Base-by-base conservation (phyloP, 2,888 invertebrate species). In the Blastobasis adustella region DNA sequence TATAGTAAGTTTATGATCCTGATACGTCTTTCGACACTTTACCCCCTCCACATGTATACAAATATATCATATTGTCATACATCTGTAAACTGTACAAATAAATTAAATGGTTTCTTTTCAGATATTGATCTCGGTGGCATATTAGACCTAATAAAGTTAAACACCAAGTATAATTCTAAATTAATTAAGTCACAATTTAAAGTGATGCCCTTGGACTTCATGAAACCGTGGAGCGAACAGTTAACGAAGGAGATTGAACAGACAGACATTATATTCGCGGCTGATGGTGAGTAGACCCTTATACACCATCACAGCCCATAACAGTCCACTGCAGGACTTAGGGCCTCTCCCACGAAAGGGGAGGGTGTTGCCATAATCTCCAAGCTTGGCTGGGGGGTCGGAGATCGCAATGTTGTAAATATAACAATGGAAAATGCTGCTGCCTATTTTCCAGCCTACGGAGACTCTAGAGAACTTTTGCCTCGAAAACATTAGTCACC, bases 111-210 rank as follows among this genome's bases (percentile, higher is more conserved):
- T 4, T 51, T 53, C 37, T 39, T 71, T 67, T 36, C 76, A 94
- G 96, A 96, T 81, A 90, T 96, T 2, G 89, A 95, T 75, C 69
- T 92, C 49, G 94, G 94, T 37, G 93, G 93, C 36, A 94, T 96
- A 61, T 81, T 96, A 54, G 87, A 93, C 43, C 74, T 95, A 37
- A 94, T 96, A 49, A 88, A 90, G 58, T 75, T 89, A 49, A 97
- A 97, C 71, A 84, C 92, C 0, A 76, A 89, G 49, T 90, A 92
- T 61, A 96, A 96, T 71, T 76, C 83, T 1, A 74, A 86, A 43
- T 70, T 93, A 8, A 78, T 93, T 0, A 91, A 90, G 57, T 89
- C 91, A 5, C 84, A 90, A 49, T 86, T 92, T 52, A 82, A 90
- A 57, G 89, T 95, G 1, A 73, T 91, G 65, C 92, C 93, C 59